These are phyloP conservation scores for Drosophila mimica DNA, from an alignment of 2,888 invertebrate species.

Conservation along the genomic window DNA sequence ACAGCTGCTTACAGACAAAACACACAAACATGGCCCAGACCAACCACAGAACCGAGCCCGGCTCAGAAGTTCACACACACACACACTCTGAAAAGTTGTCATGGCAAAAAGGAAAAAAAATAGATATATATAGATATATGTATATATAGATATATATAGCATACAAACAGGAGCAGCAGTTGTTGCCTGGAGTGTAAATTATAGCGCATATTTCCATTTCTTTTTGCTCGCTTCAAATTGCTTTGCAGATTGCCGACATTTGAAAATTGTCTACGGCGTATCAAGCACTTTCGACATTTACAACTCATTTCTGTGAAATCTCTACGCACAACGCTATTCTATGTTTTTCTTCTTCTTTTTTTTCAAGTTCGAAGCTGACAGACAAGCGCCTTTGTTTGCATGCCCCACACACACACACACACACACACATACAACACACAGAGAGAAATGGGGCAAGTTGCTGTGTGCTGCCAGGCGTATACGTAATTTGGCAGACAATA, in stretches of 20 bases:
- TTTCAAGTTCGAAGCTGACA: slow-evolving; percentile 76
- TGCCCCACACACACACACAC: slow-evolving; percentile 41
- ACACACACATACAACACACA: slow-evolving; percentile 35
- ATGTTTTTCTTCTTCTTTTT: slow-evolving; percentile 15
- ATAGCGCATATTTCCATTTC: slow-evolving; percentile 78
- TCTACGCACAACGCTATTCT: slow-evolving; percentile 53
- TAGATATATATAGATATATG: neutral
- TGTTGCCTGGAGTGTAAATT: slow-evolving; percentile 78
- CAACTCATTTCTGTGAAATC: slow-evolving; percentile 72
- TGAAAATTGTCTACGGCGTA: slow-evolving; percentile 73
- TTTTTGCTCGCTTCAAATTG: slow-evolving; percentile 69
- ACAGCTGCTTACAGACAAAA: slow-evolving; percentile 82
- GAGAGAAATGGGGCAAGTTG: slow-evolving; percentile 18
- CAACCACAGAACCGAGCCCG: slow-evolving; percentile 26
- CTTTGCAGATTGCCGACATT: slow-evolving; percentile 77
- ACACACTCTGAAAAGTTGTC: slow-evolving; percentile 68
- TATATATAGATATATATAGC: neutral
- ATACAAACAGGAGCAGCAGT: slow-evolving; percentile 28
- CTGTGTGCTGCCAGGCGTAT: slow-evolving; percentile 73
- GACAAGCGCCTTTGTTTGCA: slow-evolving; percentile 75
- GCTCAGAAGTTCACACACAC: slow-evolving; percentile 22
- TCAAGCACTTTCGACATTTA: slow-evolving; percentile 78
- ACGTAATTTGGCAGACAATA: slow-evolving; percentile 77
- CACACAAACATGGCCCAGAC: slow-evolving; percentile 66
- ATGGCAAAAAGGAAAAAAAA: slow-evolving; percentile 48